These are phyloP conservation scores for Ectemnius cavifrons DNA, from an alignment of 2,888 invertebrate species.

Conservation along the genomic window DNA sequence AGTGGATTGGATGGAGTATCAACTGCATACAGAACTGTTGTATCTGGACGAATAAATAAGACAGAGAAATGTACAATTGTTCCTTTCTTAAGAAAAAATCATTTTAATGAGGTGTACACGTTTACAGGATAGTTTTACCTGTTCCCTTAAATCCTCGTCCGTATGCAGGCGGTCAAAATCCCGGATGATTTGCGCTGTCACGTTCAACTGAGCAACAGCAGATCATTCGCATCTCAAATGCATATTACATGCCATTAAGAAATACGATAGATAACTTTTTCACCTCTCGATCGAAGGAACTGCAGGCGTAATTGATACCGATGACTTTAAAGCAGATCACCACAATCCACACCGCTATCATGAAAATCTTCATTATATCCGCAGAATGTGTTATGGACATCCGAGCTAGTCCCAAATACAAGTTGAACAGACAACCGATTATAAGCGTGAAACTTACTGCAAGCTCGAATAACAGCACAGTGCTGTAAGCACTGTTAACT, in stretches of 20 bases:
- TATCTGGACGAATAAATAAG: conserved; percentile 16
- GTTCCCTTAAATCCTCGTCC: background rate
- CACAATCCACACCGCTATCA: background rate
- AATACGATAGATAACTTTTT: too few relatives aligned
- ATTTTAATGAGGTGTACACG: too few relatives aligned
- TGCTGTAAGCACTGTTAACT: conserved; percentile 3
- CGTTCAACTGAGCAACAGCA: conserved; percentile 1
- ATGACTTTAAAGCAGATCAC: background rate
- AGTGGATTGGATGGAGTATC: conserved; percentile 48
- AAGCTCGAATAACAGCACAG: background rate
- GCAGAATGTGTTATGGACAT: background rate
- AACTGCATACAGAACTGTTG: conserved; percentile 57
- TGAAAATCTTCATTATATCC: background rate
- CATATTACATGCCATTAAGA: background rate
- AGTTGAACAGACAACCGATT: background rate
- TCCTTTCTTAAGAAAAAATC: too few relatives aligned
- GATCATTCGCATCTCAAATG: background rate
- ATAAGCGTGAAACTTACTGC: background rate
- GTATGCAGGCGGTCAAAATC: background rate
- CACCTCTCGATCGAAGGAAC: background rate
- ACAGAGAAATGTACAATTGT: too few relatives aligned
- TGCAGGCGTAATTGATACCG: background rate
- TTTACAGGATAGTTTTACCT: background rate
- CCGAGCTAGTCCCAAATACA: background rate
- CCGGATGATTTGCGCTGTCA: background rate